These are phyloP conservation scores for Oncorhynchus nerka DNA, from an alignment of 2,113 vertebrate genomes.

Conservation along the genomic window DNA sequence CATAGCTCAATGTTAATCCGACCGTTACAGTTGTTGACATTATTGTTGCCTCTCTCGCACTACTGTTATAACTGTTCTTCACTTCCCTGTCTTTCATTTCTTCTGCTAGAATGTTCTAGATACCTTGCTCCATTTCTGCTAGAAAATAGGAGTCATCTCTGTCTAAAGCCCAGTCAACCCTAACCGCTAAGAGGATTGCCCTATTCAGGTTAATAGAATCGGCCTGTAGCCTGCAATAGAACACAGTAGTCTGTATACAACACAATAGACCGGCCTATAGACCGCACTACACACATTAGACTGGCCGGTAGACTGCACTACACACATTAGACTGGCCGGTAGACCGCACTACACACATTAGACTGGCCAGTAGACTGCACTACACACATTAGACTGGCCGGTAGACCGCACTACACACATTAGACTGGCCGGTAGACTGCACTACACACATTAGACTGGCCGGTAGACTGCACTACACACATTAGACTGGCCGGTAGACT, in stretches of 20 bases:
- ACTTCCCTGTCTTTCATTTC: not conserved
- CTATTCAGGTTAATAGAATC: slow-evolving; percentile 56
- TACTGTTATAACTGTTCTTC: too few species aligned
- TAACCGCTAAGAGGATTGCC: slow-evolving; percentile 67
- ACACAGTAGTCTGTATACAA: slow-evolving; percentile 10
- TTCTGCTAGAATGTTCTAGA: slow-evolving; percentile 24
- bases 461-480: too few species aligned
- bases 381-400: too few species aligned
- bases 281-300: not conserved
- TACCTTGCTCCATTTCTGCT: slow-evolving; percentile 41
- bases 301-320: not conserved
- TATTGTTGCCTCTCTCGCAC: too few species aligned
- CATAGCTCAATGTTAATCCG: not conserved
- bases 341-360: too few species aligned
- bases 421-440: too few species aligned
- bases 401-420: too few species aligned
- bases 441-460: too few species aligned
- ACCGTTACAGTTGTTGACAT: not conserved
- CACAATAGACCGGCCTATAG: not conserved
- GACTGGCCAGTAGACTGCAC: too few species aligned
- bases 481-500: too few species aligned
- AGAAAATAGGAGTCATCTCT: slow-evolving; percentile 42
- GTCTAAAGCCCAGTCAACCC: slow-evolving; percentile 39
- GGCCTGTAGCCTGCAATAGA: slow-evolving; percentile 19
- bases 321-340: too few species aligned